Conservation (phyloP, 1,140 invertebrate genomes). For the Hetaerina americana region DNA sequence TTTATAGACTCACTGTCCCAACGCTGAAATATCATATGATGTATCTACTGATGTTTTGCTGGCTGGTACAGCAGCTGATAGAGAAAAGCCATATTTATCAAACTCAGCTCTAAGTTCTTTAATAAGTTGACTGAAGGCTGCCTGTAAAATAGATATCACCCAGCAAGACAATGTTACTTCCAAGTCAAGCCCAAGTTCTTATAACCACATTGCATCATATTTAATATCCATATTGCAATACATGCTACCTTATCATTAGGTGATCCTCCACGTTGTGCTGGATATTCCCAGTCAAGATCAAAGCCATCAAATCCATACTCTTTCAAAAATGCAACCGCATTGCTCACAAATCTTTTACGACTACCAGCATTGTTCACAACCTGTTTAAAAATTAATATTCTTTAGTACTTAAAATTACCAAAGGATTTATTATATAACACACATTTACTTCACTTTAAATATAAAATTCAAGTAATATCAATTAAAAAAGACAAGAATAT, state of each 20-base stretch:
- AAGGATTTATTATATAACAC: too few species aligned
- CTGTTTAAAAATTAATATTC: not conserved
- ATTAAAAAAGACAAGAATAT: too few species aligned
- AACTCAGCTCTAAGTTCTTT: constrained; percentile 44
- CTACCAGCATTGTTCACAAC: not conserved
- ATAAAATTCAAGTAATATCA: too few species aligned
- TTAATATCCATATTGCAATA: too few species aligned
- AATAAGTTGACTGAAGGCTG: constrained; percentile 24
- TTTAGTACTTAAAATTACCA: not conserved
- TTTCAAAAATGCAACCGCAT: constrained; percentile 19
- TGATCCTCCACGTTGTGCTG: constrained; percentile 22
- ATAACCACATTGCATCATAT: too few species aligned
- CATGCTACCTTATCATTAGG: not conserved
- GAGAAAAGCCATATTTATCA: constrained; percentile 28
- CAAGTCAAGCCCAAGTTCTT: too few species aligned
- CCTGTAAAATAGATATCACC: not conserved
- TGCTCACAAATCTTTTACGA: constrained; percentile 22
- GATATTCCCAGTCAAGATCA: constrained; percentile 36
- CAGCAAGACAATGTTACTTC: too few species aligned
- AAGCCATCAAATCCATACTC: constrained; percentile 31
- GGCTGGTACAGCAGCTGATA: constrained; percentile 48
- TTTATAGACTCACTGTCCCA: constrained; percentile 30
- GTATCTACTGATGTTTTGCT: constrained; percentile 32
- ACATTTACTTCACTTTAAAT: too few species aligned
- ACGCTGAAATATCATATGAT: constrained; percentile 43